These are phyloP conservation scores for Thalassoma bifasciatum DNA, from an alignment of 2,113 vertebrate species.

Conservation along the genomic window DNA sequence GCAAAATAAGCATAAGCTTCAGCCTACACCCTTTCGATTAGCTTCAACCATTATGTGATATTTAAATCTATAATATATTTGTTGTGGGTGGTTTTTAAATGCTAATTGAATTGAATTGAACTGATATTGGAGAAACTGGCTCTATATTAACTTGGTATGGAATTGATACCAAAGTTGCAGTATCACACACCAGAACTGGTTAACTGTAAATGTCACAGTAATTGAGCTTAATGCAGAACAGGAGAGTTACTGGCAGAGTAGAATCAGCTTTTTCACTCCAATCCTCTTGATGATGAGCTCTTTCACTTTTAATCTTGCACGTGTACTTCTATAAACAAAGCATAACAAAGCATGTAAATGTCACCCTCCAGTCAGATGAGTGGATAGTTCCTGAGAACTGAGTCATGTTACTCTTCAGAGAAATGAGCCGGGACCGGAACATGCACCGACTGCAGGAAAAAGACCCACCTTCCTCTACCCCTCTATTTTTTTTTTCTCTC, in stretches of 20 bases:
- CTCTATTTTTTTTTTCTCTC: neutral
- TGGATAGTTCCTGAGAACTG: slow-evolving; percentile 45
- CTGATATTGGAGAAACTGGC: too few species aligned
- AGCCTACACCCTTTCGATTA: too few species aligned
- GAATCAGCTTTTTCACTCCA: slow-evolving; percentile 11
- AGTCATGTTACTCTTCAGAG: slow-evolving; percentile 59
- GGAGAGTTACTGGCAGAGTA: neutral
- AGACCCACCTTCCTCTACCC: slow-evolving; percentile 3
- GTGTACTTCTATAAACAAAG: neutral
- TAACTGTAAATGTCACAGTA: slow-evolving; percentile 10
- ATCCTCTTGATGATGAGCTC: slow-evolving; percentile 1
- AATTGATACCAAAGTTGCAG: too few species aligned
- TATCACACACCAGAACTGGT: too few species aligned
- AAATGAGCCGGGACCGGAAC: slow-evolving; percentile 47
- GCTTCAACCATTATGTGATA: too few species aligned
- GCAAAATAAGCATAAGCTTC: too few species aligned
- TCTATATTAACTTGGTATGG: too few species aligned
- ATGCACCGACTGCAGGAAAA: slow-evolving; percentile 31
- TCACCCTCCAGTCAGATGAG: slow-evolving; percentile 3
- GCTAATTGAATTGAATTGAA: too few species aligned
- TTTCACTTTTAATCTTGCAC: slow-evolving; percentile 8
- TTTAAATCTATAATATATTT: too few species aligned
- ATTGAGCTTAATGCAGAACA: neutral
- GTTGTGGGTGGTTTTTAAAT: too few species aligned
- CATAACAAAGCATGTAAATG: slow-evolving; percentile 24